phyloP scores from a whole-genome alignment of 1,140 invertebrate species.

The Pomacea maculata region DNA sequence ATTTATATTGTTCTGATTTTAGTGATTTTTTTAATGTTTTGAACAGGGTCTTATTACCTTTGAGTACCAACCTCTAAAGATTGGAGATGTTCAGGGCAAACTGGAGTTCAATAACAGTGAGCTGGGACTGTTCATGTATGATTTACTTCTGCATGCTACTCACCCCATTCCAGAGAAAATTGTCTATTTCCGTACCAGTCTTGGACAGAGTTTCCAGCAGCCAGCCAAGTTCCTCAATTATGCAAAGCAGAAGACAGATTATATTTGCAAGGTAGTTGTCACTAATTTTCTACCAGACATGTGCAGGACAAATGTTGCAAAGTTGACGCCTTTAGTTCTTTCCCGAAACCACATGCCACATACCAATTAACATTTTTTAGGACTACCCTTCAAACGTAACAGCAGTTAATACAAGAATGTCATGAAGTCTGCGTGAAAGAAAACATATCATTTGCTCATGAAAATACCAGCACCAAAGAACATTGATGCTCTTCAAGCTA shows the following conservation, averaged over 20 bases:
- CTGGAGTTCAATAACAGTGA: constrained; percentile 62
- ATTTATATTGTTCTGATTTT: not conserved
- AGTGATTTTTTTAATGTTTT: constrained; percentile 3
- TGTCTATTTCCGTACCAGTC: constrained; percentile 59
- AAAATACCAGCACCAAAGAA: too few species aligned
- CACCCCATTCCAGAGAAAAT: constrained; percentile 61
- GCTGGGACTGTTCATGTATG: constrained; percentile 63
- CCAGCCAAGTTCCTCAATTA: constrained; percentile 64
- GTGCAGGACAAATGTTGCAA: too few species aligned
- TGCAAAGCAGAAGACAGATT: constrained; percentile 65
- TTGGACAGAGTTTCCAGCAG: constrained; percentile 58
- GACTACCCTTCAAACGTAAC: too few species aligned
- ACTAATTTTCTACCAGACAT: too few species aligned
- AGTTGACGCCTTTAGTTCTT: too few species aligned
- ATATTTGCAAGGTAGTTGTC: constrained; percentile 61
- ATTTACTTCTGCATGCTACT: constrained; percentile 61
- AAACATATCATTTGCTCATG: too few species aligned
- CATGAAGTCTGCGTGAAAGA: too few species aligned
- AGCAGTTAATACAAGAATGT: too few species aligned
- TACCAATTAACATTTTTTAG: too few species aligned
- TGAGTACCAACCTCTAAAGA: constrained; percentile 64
- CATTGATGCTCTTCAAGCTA: not conserved
- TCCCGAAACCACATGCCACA: too few species aligned
- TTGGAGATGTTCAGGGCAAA: constrained; percentile 55
- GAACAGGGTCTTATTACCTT: constrained; percentile 60